Evolutionary conservation across 1,140 invertebrate genomes (phyloP).

Genomic region (Coenobita brevimanus): DNA sequence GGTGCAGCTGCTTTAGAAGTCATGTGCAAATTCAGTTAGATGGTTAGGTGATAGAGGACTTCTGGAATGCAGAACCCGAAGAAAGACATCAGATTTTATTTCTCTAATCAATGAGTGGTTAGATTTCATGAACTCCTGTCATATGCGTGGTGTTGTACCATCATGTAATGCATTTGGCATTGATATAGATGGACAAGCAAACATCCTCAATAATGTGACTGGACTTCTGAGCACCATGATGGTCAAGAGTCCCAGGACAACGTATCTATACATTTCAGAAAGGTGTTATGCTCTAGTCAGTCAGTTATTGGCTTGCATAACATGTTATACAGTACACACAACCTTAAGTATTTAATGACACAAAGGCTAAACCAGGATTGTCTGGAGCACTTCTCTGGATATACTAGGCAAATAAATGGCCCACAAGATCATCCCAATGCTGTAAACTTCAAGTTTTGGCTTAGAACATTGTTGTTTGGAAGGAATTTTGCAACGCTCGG

Average conservation of each 20-base stretch:
- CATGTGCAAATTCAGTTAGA: background rate
- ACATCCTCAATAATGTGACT: background rate
- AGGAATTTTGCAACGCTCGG: background rate
- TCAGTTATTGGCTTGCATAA: background rate
- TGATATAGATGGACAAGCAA: background rate
- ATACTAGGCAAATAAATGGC: too few species aligned
- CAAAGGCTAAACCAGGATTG: too few species aligned
- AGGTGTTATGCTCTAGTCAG: background rate
- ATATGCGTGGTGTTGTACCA: background rate
- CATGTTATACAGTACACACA: background rate
- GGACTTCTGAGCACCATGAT: background rate
- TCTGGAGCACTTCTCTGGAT: background rate
- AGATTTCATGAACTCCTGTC: background rate
- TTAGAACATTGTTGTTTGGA: constrained; percentile 4
- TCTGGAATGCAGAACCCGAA: background rate
- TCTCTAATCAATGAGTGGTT: background rate
- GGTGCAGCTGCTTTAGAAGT: background rate
- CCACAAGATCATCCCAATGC: too few species aligned
- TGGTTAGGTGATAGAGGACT: background rate
- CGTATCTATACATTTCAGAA: background rate
- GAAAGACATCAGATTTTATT: background rate
- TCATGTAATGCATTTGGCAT: background rate
- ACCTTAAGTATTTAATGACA: background rate
- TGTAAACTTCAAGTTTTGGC: too few species aligned
- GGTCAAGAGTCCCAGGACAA: constrained; percentile 11